phyloP scores from a whole-genome alignment of 2,797 vertebrate species.

The Echeneis naucrates region DNA sequence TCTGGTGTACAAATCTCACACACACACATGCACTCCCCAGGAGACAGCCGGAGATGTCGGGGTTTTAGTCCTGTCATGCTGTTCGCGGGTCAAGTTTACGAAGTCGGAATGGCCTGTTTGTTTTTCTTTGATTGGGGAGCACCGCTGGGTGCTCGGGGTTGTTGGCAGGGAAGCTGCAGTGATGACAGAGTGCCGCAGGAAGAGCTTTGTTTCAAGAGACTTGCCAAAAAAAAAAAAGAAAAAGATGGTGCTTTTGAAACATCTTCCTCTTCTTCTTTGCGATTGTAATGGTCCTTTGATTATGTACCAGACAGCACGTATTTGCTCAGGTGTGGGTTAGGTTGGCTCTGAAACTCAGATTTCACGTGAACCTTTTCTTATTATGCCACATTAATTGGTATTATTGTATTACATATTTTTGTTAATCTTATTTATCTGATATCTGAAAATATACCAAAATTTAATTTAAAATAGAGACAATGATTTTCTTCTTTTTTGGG shows the following conservation, averaged over 20 bases:
- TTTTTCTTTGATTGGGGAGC: conserved; percentile 75
- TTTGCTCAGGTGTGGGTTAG: conserved; percentile 34
- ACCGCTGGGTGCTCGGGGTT: conserved; percentile 68
- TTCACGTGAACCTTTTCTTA: neutral
- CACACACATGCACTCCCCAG: conserved; percentile 49
- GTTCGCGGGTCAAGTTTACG: conserved; percentile 91
- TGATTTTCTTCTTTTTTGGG: neutral
- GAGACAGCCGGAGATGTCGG: conserved; percentile 63
- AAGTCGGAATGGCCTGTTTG: conserved; percentile 76
- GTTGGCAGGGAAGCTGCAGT: conserved; percentile 67
- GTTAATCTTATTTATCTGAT: neutral
- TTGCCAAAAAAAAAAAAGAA: conserved; percentile 8
- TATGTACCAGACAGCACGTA: conserved; percentile 2
- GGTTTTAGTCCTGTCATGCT: conserved; percentile 74
- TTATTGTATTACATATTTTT: neutral
- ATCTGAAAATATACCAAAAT: conserved; percentile 7
- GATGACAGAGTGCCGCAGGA: conserved; percentile 78
- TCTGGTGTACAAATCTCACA: conserved; percentile 35
- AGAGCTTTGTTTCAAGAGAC: conserved; percentile 65
- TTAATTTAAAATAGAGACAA: neutral
- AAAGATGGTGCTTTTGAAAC: conserved; percentile 48
- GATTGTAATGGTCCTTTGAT: conserved; percentile 31
- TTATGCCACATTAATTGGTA: neutral
- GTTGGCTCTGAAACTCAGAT: neutral
- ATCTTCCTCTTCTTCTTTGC: conserved; percentile 29